phyloP scores from a whole-genome alignment of 2,113 vertebrate genomes.

The Phalacrocorax pelagicus region DNA sequence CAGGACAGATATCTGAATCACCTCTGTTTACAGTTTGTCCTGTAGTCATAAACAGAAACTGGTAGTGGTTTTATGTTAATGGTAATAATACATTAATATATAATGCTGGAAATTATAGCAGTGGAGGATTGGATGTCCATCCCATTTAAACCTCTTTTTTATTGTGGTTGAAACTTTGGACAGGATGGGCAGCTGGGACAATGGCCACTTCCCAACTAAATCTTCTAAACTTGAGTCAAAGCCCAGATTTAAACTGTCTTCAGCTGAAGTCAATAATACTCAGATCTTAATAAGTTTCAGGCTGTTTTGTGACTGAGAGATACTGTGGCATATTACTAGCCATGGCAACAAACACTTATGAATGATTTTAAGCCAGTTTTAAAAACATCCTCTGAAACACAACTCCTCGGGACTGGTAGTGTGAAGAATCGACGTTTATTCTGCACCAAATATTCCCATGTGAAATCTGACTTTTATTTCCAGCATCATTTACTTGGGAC shows the following conservation, averaged over 20 bases:
- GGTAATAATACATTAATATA: background rate
- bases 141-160: background rate
- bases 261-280: background rate
- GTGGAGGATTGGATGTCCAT: background rate
- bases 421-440: background rate
- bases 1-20: background rate
- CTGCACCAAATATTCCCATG: background rate
- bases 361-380: background rate
- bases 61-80: background rate
- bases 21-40: background rate
- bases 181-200: background rate
- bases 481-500: background rate
- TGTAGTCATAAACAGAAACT: background rate
- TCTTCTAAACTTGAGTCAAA: conserved; percentile 10
- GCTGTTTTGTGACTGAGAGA: background rate
- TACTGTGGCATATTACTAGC: background rate
- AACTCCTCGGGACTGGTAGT: background rate
- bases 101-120: background rate
- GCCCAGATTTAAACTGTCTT: background rate
- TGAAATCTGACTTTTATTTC: background rate
- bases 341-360: background rate
- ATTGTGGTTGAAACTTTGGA: background rate
- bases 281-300: background rate
- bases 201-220: background rate
- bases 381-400: background rate